Evolutionary conservation across 2,113 vertebrate genomes (phyloP).

Genomic region (Dendrocopos noguchii): DNA sequence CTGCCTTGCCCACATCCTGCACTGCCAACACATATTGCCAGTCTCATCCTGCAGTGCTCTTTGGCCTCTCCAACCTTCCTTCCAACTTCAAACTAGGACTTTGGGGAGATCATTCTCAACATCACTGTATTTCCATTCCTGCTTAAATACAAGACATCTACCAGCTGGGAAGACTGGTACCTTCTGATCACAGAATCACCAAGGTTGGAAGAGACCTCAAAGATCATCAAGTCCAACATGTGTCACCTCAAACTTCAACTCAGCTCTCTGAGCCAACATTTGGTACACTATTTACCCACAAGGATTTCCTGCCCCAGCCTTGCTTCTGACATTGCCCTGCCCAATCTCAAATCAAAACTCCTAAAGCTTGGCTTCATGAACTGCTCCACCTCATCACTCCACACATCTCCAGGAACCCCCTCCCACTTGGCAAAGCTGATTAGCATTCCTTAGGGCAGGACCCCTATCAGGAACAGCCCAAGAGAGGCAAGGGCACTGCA

Average conservation of each 20-base stretch:
- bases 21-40: background rate
- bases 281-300: rapidly evolving
- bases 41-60: background rate
- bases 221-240: no score
- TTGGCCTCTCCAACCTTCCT: background rate
- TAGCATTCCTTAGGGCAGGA: background rate
- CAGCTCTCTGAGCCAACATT: background rate
- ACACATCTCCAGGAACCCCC: background rate
- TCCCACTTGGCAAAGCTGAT: background rate
- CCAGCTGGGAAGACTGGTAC: background rate
- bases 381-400: background rate
- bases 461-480: background rate
- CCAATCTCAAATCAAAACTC: background rate
- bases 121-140: background rate
- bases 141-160: background rate
- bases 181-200: background rate
- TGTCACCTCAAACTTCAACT: background rate
- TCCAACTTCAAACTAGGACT: background rate
- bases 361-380: background rate
- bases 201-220: no score
- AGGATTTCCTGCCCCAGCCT: background rate
- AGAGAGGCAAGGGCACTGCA: background rate
- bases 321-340: background rate
- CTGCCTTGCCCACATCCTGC: background rate
- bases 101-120: background rate